Conservation (phyloP, 2,888 invertebrate genomes). For the Cantharis rustica region DNA sequence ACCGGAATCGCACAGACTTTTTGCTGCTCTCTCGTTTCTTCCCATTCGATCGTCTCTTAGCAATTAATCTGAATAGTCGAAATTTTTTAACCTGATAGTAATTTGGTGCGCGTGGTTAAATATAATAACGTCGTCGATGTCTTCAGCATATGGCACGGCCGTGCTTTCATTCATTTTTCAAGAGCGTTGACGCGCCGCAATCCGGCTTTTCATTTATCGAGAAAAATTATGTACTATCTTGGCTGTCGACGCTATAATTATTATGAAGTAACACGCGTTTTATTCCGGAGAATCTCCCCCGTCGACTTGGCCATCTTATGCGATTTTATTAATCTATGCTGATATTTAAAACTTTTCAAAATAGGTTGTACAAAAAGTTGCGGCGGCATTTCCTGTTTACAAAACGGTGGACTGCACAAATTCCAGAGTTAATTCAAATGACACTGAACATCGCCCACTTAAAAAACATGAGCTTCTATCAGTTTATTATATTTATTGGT, state of each 20-base stretch:
- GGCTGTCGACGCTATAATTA: neutral
- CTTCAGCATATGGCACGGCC: neutral
- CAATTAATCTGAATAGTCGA: neutral
- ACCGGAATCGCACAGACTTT: neutral
- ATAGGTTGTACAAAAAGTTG: neutral
- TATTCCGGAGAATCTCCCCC: neutral
- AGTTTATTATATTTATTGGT: neutral
- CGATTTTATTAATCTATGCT: neutral
- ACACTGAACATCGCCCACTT: slow-evolving; percentile 8
- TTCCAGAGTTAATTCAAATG: slow-evolving; percentile 13
- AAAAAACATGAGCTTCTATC: slow-evolving; percentile 1
- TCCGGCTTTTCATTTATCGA: neutral
- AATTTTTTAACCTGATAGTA: neutral
- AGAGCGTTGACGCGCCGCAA: neutral
- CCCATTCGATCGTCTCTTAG: neutral
- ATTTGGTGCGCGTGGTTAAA: neutral
- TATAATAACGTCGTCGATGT: neutral
- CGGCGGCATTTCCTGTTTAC: slow-evolving; percentile 23
- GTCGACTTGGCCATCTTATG: neutral
- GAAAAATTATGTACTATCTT: neutral
- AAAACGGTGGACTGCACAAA: slow-evolving; percentile 15
- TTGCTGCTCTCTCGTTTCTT: neutral
- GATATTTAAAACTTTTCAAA: neutral
- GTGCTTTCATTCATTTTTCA: neutral
- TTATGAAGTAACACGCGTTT: neutral